Evolutionary conservation across 2,888 invertebrate species (phyloP).

Genomic region (Tetropium fuscum): DNA sequence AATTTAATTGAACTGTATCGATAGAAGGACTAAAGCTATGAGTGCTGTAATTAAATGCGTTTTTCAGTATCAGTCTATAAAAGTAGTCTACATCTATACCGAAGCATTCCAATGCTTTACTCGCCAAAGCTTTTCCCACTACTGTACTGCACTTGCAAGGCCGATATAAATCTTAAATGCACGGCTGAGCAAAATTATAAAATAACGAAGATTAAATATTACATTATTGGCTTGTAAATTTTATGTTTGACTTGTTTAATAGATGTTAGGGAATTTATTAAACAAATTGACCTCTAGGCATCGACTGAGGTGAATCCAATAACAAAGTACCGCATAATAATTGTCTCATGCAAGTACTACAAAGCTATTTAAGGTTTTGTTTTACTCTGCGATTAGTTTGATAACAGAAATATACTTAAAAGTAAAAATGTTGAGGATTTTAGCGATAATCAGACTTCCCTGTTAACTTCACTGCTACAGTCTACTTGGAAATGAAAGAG

Average conservation of each 20-base stretch:
- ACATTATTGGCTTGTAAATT: conserved; percentile 10
- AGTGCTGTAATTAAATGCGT: conserved; percentile 54
- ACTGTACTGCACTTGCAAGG: conserved; percentile 16
- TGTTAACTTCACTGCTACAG: too few relatives aligned
- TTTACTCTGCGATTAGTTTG: too few relatives aligned
- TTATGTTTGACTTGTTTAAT: conserved; percentile 1
- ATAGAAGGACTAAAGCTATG: conserved; percentile 49
- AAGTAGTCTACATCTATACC: conserved; percentile 30
- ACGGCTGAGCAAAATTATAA: conserved; percentile 32
- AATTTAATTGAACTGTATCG: conserved; percentile 61
- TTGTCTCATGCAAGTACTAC: too few relatives aligned
- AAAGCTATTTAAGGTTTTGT: too few relatives aligned
- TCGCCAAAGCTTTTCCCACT: conserved; percentile 18
- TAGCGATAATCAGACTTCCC: too few relatives aligned
- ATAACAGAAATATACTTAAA: too few relatives aligned
- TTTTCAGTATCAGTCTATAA: conserved; percentile 42
- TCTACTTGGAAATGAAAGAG: too few relatives aligned
- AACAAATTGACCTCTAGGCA: background rate
- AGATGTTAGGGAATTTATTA: conserved; percentile 1
- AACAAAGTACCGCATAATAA: too few relatives aligned
- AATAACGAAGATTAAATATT: conserved; percentile 13
- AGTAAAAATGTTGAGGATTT: too few relatives aligned
- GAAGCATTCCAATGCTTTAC: conserved; percentile 28
- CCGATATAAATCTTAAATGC: conserved; percentile 35
- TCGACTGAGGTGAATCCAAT: too few relatives aligned